These are phyloP conservation scores for Pseudorhombus dupliciocellatus DNA, from an alignment of 2,113 vertebrate species.

Conservation along the genomic window DNA sequence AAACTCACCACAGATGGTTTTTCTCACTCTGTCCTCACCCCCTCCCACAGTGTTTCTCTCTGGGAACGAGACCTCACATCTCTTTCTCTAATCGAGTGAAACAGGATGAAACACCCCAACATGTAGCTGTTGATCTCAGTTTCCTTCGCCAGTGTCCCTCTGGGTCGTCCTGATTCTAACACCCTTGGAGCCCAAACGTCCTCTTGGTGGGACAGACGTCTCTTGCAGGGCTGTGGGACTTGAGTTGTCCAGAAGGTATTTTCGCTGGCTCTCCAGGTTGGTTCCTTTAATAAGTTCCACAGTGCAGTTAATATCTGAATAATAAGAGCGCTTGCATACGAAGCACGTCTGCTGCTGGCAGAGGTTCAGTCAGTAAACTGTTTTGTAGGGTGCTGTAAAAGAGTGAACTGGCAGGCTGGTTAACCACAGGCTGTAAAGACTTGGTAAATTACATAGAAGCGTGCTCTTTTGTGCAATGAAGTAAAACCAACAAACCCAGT, in stretches of 20 bases:
- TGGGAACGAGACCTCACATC: constrained; percentile 12
- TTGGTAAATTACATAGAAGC: background rate
- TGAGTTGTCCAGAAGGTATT: constrained; percentile 9
- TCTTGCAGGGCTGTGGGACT: no score
- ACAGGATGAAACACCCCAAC: background rate
- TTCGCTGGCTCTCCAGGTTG: constrained; percentile 11
- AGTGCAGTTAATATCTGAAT: constrained; percentile 27
- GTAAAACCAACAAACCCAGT: no score
- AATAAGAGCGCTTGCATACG: background rate
- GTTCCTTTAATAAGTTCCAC: constrained; percentile 17
- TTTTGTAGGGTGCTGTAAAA: constrained; percentile 1
- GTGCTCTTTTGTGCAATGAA: no score
- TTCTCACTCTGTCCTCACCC: constrained; percentile 27
- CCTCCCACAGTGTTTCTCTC: no score
- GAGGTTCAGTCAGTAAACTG: background rate
- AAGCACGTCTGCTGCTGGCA: background rate
- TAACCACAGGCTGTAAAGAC: background rate
- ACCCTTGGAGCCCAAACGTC: no score
- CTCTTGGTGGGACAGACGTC: no score
- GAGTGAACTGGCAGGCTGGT: background rate
- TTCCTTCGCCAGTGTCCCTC: constrained; percentile 12
- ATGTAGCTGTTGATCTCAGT: constrained; percentile 16
- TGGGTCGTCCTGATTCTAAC: background rate
- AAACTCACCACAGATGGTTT: constrained; percentile 63
- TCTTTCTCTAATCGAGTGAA: constrained; percentile 28